These are phyloP conservation scores for Neoscelio sp. DNA, from an alignment of 2,888 invertebrate genomes.

Conservation along the genomic window DNA sequence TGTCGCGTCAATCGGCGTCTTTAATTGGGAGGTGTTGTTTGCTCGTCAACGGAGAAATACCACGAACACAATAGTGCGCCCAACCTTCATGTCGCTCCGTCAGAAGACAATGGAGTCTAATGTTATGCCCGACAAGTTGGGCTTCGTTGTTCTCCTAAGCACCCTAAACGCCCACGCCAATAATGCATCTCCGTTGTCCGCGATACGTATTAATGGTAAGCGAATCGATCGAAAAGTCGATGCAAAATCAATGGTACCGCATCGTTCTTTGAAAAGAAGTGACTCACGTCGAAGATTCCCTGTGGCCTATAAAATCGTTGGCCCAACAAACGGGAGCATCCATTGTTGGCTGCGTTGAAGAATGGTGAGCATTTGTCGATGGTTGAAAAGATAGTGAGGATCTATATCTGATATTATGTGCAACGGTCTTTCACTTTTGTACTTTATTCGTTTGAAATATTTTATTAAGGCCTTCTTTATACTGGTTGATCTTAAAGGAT, in stretches of 20 bases:
- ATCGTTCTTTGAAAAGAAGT: constrained; percentile 45
- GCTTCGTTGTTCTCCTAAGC: constrained; percentile 57
- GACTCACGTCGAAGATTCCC: constrained; percentile 21
- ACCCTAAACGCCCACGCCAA: constrained; percentile 57
- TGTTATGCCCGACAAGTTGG: constrained; percentile 69
- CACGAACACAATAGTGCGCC: constrained; percentile 70
- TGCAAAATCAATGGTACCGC: constrained; percentile 20
- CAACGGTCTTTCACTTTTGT: neutral
- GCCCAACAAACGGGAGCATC: constrained; percentile 26
- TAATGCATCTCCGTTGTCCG: constrained; percentile 54
- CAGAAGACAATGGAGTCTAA: constrained; percentile 75
- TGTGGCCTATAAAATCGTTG: constrained; percentile 40
- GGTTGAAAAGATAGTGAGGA: constrained; percentile 12
- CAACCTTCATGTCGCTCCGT: constrained; percentile 67
- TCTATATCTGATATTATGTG: neutral
- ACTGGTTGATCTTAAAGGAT: too few relatives aligned
- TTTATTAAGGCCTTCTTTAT: too few relatives aligned
- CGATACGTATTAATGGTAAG: constrained; percentile 46
- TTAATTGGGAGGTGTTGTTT: constrained; percentile 73
- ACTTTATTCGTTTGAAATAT: too few relatives aligned
- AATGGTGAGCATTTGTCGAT: constrained; percentile 46
- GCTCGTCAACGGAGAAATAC: constrained; percentile 69
- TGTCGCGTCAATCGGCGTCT: constrained; percentile 72
- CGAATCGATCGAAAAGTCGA: constrained; percentile 52
- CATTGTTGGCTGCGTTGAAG: constrained; percentile 21